phyloP scores from a whole-genome alignment of 2,888 invertebrate species.

The Clivina fossor region DNA sequence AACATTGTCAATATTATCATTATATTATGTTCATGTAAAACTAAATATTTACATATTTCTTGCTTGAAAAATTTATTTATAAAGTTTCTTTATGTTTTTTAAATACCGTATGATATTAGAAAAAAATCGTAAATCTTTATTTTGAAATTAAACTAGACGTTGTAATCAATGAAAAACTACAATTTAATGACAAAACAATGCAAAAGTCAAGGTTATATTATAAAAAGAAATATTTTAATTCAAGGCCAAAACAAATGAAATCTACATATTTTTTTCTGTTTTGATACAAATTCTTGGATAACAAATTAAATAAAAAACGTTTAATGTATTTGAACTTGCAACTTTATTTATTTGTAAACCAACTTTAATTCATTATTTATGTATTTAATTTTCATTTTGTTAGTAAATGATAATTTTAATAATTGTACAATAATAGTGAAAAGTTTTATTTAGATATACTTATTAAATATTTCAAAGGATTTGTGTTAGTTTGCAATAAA shows the following conservation, averaged over 20 bases:
- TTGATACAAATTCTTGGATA: neutral
- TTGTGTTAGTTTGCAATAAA: too few relatives aligned
- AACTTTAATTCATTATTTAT: neutral
- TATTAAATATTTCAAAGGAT: too few relatives aligned
- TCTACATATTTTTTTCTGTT: conserved; percentile 2
- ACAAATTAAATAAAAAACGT: neutral
- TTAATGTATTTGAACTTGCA: neutral
- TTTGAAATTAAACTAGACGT: too few relatives aligned
- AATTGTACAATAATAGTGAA: too few relatives aligned
- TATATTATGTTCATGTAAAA: neutral
- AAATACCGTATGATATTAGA: too few relatives aligned
- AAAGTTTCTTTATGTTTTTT: too few relatives aligned
- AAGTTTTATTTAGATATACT: too few relatives aligned
- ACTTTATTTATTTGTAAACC: neutral
- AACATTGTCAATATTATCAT: neutral
- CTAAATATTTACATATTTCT: neutral
- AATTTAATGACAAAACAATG: conserved; percentile 17
- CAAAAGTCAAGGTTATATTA: conserved; percentile 25
- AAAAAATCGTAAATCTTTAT: too few relatives aligned
- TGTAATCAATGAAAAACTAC: too few relatives aligned
- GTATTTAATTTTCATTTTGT: neutral
- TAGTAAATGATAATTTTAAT: too few relatives aligned
- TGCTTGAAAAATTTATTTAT: neutral
- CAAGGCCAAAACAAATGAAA: too few relatives aligned
- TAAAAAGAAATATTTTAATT: too few relatives aligned